Evolutionary conservation across 2,113 vertebrate species (phyloP), one percentile per base, ranked within the genome.

Genomic region (Sula dactylatra): DNA sequence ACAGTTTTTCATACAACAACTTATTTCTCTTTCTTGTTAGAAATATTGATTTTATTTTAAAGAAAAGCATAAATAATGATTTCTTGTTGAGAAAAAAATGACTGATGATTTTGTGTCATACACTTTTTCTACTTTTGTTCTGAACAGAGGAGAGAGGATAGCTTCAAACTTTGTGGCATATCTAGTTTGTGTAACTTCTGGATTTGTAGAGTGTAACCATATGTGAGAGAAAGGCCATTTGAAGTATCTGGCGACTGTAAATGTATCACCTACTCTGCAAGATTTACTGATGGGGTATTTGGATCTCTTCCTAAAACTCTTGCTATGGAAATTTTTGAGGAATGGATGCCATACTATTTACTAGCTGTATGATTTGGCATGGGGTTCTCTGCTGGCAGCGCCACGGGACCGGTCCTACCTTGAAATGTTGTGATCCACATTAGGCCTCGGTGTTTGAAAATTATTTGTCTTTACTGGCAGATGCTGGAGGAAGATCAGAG

Each of bases 401-500:
- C 64, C 18, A 2, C 0, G 6, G 24, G 34, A 38, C 45, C 22
- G 42, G n/a, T 91, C 85, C 79, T 55, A 95, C 82, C 79, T 95
- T 90, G 70, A 82, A 80, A 74, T 45, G 55, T 26, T 79, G 62
- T 34, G 84, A 52, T 61, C 81, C n/a, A 4, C 2, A 1, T 31
- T 47, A 85, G 58, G 58, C 59, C 40, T 45, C 1, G 3, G 40
- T 61, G 55, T 90, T 49, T 82, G 74, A 82, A 80, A 88, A 77
- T 27, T 50, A 49, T 86, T 95, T 85, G 79, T 93, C 87, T 95
- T 90, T 83, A 42, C 92, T 73, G 71, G 74, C 59, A 86, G 91
- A 76, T 55, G 78, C 71, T 95, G 93, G 94, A 96, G 82, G 54
- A 82, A 86, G 86, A 94, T 90, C 89, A 96, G 91, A 94, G 87